phyloP scores from a whole-genome alignment of 2,797 vertebrate genomes.

The Bovichtus variegatus region DNA sequence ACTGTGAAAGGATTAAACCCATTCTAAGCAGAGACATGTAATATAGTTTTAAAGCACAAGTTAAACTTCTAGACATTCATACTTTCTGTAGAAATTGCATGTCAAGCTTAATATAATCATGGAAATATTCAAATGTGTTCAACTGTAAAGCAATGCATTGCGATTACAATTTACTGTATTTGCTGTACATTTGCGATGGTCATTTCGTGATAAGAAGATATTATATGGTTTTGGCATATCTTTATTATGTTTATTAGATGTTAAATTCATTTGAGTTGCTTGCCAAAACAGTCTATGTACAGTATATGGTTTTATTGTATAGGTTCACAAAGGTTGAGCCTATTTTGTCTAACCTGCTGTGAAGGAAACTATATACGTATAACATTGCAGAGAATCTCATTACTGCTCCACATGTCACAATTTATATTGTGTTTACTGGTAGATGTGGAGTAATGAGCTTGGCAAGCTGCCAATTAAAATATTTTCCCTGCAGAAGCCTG shows the following conservation, averaged over 20 bases:
- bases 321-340: background rate
- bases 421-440: conserved; percentile 37
- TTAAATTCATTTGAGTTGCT: conserved; percentile 3
- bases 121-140: background rate
- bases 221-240: background rate
- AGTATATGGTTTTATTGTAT: background rate
- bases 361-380: conserved; percentile 22
- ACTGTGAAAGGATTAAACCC: background rate
- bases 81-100: background rate
- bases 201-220: conserved; percentile 3
- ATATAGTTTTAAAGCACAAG: background rate
- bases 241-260: background rate
- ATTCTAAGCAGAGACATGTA: background rate
- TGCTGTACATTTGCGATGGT: no score
- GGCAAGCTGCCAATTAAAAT: conserved; percentile 23
- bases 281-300: background rate
- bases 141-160: background rate
- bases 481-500: conserved; percentile 1
- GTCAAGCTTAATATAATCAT: background rate
- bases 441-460: conserved; percentile 44
- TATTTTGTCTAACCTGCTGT: conserved; percentile 26
- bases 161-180: background rate
- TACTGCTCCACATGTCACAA: conserved; percentile 2
- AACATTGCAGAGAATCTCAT: conserved; percentile 33
- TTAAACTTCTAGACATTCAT: background rate